Base-by-base conservation (phyloP, 64 coral and sea anemone species). In the Porites lutea region DNA sequence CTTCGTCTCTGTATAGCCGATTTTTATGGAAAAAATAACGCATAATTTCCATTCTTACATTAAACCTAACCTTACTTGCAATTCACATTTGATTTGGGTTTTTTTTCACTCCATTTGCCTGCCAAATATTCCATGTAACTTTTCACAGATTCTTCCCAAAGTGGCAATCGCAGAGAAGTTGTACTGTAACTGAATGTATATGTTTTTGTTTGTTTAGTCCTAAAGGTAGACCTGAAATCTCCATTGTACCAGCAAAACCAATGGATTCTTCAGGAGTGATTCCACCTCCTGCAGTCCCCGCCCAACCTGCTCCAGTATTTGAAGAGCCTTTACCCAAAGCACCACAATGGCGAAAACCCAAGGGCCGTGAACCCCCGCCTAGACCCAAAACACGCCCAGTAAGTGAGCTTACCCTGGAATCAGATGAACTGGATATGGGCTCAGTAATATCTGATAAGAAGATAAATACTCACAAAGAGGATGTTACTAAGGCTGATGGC, bases 331-430 rank as follows among this genome's bases (percentile, higher is more conserved):
- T 37, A 37, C 27, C 50, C 37, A 91, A 62, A 10, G 48, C 70
- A 10, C 11, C 90, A 8, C 59, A 44, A 62, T 87, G 23, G 44
- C 50, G 62, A 93, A 93, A 43, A 65, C 14, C 82, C 16, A 93
- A 93, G 75, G 48, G 48, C 10, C 53, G 83, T 20, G 83, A 86
- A 68, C 95, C 95, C 27, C 95, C 95, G 8, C 95, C 91, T 12
- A 97, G 95, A 78, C 95, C 95, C 2, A 97, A 97, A 77, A 91
- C 88, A 22, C 79, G 70, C 2, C 95, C 95, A 49, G 95, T 97
- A 27, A 89, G 88, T 72, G 82, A 93, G n/a, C 63, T 87, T 47
- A 63, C 71, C 4, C 2, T 72, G 20, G 52, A 70, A 82, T 44
- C 52, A 86, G 90, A 83, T 60, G 73, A 73, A 88, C 48, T 15